These are phyloP conservation scores for Ypsolopha scabrella DNA, from an alignment of 2,888 invertebrate genomes.

Conservation along the genomic window DNA sequence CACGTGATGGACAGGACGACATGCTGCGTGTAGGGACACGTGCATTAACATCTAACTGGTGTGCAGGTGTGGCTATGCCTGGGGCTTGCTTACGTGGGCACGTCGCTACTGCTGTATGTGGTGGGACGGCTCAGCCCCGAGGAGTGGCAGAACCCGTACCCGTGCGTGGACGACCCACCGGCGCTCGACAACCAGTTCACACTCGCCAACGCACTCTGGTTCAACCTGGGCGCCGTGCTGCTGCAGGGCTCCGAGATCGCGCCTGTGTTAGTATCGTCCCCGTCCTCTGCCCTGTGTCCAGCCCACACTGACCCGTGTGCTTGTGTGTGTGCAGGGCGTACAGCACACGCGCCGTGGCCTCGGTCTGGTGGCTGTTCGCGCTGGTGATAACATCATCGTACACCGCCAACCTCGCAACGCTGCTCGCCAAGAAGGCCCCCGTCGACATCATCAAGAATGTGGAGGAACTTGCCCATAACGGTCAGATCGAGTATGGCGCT, in stretches of 20 bases:
- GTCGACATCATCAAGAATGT: conserved; percentile 79
- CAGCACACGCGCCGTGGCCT: conserved; percentile 88
- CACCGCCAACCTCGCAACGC: conserved; percentile 92
- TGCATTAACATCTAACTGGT: background rate
- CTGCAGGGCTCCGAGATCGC: conserved; percentile 91
- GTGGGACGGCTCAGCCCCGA: conserved; percentile 85
- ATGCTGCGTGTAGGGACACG: background rate
- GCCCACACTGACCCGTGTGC: too few species aligned
- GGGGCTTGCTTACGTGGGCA: conserved; percentile 83
- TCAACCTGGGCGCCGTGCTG: conserved; percentile 85
- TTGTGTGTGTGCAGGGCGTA: conserved; percentile 73
- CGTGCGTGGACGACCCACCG: conserved; percentile 85
- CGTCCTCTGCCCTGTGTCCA: too few species aligned
- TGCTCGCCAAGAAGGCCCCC: conserved; percentile 82
- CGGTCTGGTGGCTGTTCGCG: conserved; percentile 91
- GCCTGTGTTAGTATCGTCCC: conserved; percentile 77
- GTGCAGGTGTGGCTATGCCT: conserved; percentile 84
- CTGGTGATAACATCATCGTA: conserved; percentile 89
- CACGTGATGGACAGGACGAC: background rate
- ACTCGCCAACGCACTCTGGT: conserved; percentile 89
- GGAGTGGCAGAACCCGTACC: conserved; percentile 92
- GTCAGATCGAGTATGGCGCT: conserved; percentile 88
- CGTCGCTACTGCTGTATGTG: conserved; percentile 84
- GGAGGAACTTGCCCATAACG: conserved; percentile 83
- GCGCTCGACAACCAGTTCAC: conserved; percentile 88